phyloP scores from a whole-genome alignment of 2,888 invertebrate genomes.

The Cancer borealis region DNA sequence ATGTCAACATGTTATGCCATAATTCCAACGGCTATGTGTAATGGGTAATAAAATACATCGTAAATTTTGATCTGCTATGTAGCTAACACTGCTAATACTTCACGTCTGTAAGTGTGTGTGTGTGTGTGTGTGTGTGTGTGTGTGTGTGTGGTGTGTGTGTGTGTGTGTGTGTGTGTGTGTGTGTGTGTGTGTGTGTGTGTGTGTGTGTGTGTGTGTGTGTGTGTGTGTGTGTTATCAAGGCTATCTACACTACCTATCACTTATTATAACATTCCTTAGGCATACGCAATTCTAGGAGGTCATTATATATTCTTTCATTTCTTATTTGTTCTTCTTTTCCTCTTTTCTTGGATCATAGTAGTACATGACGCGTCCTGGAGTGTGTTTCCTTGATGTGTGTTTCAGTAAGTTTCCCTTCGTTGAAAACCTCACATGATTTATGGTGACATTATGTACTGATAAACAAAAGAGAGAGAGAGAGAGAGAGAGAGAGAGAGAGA shows the following conservation, averaged over 20 bases:
- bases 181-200: no score
- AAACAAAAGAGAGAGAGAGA: not conserved
- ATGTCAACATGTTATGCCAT: no score
- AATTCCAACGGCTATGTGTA: no score
- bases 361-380: no score
- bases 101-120: conserved; percentile 33
- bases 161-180: conserved; percentile 54
- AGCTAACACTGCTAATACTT: not conserved
- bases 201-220: not conserved
- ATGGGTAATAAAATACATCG: not conserved
- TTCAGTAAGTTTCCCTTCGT: no score
- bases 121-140: conserved; percentile 43
- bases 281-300: not conserved
- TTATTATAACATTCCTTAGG: not conserved
- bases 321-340: not conserved
- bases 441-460: not conserved
- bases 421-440: not conserved
- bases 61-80: no score
- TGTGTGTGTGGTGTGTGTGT: conserved; percentile 61
- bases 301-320: not conserved
- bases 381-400: no score
- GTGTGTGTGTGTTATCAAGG: not conserved
- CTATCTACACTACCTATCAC: not conserved
- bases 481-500: no score
- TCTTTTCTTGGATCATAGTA: not conserved